phyloP scores from a whole-genome alignment of 2,797 vertebrate species.

The Pachyuromys duprasi region DNA sequence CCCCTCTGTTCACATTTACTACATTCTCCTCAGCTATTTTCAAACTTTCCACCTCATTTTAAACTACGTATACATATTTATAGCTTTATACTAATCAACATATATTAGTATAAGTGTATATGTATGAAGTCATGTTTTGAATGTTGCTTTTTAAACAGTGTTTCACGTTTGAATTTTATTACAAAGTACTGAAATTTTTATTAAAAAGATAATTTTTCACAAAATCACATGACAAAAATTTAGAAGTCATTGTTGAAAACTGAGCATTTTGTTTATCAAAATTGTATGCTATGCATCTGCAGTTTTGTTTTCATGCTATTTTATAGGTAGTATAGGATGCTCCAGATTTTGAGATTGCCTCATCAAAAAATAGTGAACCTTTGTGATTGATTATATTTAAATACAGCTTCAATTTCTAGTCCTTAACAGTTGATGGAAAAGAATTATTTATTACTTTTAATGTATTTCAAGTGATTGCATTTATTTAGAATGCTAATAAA shows the following conservation, averaged over 20 bases:
- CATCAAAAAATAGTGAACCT: neutral
- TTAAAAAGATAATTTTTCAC: neutral
- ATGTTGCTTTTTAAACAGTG: neutral
- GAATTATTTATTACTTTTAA: neutral
- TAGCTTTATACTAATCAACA: no score
- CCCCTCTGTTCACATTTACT: neutral
- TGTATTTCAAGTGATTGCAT: conserved; percentile 17
- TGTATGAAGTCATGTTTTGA: neutral
- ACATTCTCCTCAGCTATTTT: neutral
- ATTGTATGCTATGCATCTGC: neutral
- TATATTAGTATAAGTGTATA: no score
- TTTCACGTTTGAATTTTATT: conserved; percentile 32
- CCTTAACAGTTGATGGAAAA: neutral
- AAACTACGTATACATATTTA: no score
- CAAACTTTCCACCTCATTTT: neutral
- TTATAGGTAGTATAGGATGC: neutral
- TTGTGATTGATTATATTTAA: conserved; percentile 8
- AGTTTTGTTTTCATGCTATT: conserved; percentile 3
- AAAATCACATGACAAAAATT: neutral
- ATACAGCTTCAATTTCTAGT: conserved; percentile 28
- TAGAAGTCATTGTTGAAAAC: neutral
- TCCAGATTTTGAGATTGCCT: conserved; percentile 23
- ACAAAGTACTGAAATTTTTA: conserved; percentile 38
- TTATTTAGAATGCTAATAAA: neutral
- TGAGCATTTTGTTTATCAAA: conserved; percentile 12